These are phyloP conservation scores for Cephalopachus bancanus DNA, from an alignment of 2,797 vertebrate species.

Conservation along the genomic window DNA sequence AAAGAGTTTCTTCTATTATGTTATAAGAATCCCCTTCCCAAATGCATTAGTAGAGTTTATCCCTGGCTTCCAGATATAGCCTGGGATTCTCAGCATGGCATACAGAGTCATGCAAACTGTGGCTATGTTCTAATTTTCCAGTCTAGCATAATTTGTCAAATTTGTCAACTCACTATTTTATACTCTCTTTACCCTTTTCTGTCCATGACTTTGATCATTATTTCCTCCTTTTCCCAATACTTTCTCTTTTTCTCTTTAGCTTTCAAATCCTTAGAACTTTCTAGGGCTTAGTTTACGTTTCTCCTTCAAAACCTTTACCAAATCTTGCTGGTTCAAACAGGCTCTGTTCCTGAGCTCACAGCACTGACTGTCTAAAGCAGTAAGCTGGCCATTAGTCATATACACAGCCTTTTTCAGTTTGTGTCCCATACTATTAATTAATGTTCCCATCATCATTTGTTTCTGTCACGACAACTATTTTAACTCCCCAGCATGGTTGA, in stretches of 20 bases:
- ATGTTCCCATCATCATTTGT: slow-evolving; percentile 1
- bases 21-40: background rate
- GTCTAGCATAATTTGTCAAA: background rate
- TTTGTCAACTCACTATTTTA: background rate
- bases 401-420: background rate
- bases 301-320: background rate
- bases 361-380: background rate
- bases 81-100: background rate
- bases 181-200: background rate
- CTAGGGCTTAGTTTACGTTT: background rate
- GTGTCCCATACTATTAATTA: background rate
- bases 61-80: background rate
- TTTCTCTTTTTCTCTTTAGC: background rate
- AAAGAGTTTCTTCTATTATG: background rate
- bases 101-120: background rate
- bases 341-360: background rate
- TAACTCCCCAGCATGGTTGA: background rate
- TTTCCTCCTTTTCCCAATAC: background rate
- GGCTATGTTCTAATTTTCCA: background rate
- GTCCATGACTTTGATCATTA: background rate
- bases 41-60: too few relatives aligned
- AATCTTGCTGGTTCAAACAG: background rate
- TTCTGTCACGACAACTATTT: background rate
- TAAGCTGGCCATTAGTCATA: background rate
- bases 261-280: background rate